phyloP scores from a whole-genome alignment of 2,797 vertebrate genomes.

The Limnodromus scolopaceus region DNA sequence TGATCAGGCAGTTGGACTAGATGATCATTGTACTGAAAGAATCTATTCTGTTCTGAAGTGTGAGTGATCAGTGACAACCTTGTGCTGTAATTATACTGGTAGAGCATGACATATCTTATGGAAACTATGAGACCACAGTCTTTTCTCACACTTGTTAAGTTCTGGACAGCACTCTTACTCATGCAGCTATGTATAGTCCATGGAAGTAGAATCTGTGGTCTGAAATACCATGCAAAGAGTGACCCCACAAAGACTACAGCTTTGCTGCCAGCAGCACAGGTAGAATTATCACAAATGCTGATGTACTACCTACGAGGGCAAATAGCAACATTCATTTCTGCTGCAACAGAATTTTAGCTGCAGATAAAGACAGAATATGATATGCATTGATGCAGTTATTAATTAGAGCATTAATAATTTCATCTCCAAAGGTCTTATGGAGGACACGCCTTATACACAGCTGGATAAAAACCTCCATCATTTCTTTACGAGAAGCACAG shows the following conservation, averaged over 20 bases:
- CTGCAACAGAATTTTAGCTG: not conserved
- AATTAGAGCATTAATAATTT: not conserved
- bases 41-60: not conserved
- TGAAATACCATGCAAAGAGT: not conserved
- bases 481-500: not conserved
- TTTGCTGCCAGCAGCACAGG: not conserved
- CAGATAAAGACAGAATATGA: not conserved
- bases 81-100: not conserved
- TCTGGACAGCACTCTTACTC: not conserved
- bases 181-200: not conserved
- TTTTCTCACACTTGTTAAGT: not conserved
- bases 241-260: not conserved
- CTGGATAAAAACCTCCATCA: not conserved
- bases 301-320: accelerated
- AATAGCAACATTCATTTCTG: not conserved
- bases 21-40: not conserved
- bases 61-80: not conserved
- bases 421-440: not conserved
- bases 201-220: not conserved
- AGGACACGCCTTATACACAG: not conserved
- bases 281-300: not conserved
- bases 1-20: not conserved
- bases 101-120: not conserved
- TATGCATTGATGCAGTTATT: not conserved
- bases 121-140: not conserved